Evolutionary conservation across 2,797 vertebrate genomes (phyloP), one percentile per base, ranked within the genome.

Genomic region (Aulostomus chinensis): DNA sequence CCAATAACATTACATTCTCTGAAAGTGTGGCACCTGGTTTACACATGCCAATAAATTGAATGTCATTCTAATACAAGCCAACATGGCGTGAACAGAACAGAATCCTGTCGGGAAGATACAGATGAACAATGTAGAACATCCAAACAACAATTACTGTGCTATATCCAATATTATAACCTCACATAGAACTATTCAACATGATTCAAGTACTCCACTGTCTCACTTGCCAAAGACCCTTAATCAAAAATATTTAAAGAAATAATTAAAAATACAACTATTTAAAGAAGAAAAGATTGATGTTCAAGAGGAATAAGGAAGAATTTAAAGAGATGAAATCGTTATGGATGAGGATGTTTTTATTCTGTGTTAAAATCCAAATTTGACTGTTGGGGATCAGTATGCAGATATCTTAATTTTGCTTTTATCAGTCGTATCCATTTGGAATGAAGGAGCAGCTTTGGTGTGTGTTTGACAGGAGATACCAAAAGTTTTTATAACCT

Each of bases 271-370:
- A 21, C 20, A 21, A 3, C 3, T 21, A 12, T 2, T 10, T 11
- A 60, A 13, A 53, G 45, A 51, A 18, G 12, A 60, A 57, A 58
- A 52, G 43, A 43, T n/a, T n/a, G n/a, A n/a, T n/a, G n/a, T n/a
- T n/a, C n/a, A 47, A 26, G 63, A 40, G 37, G 45, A 29, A 56
- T 49, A 11, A 30, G 14, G 26, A 13, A 30, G 3, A n/a, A 24
- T 16, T 6, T 3, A 11, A 33, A 16, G n/a, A 16, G 2, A 17
- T 3, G 1, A 9, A 3, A 3, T 5, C 2, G 51, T 41, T 33
- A 17, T 36, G 8, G 9, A 31, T 55, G 6, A 51, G 8, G 24
- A 39, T 15, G 2, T 1, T 22, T 30, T 26, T 1, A 46, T 15
- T 13, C 7, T 15, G 26, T 13, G 21, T 25, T 7, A 9, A 25